phyloP scores from a whole-genome alignment of 2,888 invertebrate genomes.

The Heteromurus nitidus region DNA sequence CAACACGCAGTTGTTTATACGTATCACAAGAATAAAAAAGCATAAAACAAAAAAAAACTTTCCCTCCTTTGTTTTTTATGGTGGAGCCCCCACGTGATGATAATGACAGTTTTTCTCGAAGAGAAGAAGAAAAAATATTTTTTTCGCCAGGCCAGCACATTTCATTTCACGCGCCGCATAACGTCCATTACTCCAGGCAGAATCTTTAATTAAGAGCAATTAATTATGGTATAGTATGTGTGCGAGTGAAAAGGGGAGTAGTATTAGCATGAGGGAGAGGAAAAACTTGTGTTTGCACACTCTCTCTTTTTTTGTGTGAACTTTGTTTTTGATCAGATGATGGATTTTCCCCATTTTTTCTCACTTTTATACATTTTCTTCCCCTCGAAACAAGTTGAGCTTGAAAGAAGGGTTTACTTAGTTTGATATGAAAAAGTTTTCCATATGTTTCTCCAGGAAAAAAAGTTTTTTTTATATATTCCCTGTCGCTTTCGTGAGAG shows the following conservation, averaged over 20 bases:
- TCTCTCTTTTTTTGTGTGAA: conserved; percentile 54
- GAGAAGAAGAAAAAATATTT: background rate
- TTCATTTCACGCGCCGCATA: no score
- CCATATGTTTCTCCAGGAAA: conserved; percentile 7
- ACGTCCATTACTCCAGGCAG: no score
- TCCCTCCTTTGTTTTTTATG: no score
- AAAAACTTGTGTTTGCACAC: conserved; percentile 44
- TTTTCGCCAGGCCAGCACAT: conserved; percentile 20
- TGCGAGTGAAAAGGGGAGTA: conserved; percentile 14
- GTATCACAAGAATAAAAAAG: no score
- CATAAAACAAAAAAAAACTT: conserved; percentile 32
- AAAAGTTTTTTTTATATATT: no score
- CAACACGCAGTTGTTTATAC: no score
- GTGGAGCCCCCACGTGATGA: conserved; percentile 43
- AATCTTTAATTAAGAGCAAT: conserved; percentile 64
- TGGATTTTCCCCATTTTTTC: conserved; percentile 55
- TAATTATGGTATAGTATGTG: conserved; percentile 52
- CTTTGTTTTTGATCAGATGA: conserved; percentile 56
- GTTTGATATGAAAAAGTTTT: conserved; percentile 29
- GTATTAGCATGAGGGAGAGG: conserved; percentile 2
- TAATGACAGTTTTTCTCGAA: conserved; percentile 39
- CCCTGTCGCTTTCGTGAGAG: background rate
- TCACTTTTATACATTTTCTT: conserved; percentile 13
- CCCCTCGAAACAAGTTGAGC: background rate
- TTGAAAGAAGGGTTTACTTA: no score